Base-by-base conservation (phyloP, 2,113 vertebrate species). In the Struthio camelus region DNA sequence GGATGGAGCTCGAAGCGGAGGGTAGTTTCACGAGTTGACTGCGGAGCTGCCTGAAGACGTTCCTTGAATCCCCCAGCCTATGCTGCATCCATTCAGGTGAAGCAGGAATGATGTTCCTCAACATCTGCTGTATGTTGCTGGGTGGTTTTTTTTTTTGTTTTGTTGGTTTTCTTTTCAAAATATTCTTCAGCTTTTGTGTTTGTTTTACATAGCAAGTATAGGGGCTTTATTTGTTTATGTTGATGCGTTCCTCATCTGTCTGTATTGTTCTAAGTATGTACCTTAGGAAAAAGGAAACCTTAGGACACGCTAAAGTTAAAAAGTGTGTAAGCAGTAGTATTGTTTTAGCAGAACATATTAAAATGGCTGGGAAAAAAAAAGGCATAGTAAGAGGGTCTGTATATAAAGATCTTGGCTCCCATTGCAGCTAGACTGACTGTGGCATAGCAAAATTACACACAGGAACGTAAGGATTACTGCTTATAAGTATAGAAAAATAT, bases 401-500 rank as follows among this genome's bases (percentile, higher is more conserved):
- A 19, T 59, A 11, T n/a, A 73, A 88, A 92, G 25, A 16, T 88
- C 51, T 91, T 92, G 88, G 89, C 77, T 94, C 25, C 32, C 5
- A 6, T 17, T 86, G 69, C 27, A 67, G n/a, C 51, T 71, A 56
- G n/a, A 22, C 51, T 83, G 82, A 58, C 87, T 94, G 85, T 86
- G 72, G 72, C 77, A 50, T 51, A 84, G 83, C 61, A 92, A 71
- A 96, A 94, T 89, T 91, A 5, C 38, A 11, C 89, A 42, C 42
- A 89, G 54, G 93, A 95, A 96, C 93, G 83, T 85, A 80, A 93
- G 48, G 89, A 97, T 6, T 24, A 9, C 44, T 61, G 42, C 67
- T 15, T 59, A 28, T 69, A 79, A 72, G 48, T 64, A 38, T 34
- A 84, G 58, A 71, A 89, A 44, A 90, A 51, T 54, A 73, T 66